These are phyloP conservation scores for Austrofundulus limnaeus DNA, from an alignment of 2,113 vertebrate species.

Conservation along the genomic window DNA sequence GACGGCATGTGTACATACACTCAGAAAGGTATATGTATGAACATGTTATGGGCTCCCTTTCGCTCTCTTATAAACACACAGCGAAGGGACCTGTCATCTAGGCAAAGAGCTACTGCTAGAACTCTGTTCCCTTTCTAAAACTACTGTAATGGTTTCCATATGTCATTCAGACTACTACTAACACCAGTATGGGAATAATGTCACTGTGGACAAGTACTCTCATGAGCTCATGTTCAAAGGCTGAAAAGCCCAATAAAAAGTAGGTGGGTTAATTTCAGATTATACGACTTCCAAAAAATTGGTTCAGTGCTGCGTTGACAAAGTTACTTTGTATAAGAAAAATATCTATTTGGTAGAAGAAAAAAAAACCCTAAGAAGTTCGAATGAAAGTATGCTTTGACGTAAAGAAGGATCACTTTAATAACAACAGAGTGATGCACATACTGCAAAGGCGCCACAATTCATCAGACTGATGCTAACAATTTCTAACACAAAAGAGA, in stretches of 20 bases:
- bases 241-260: slow-evolving; percentile 67
- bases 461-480: slow-evolving; percentile 51
- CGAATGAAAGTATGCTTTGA: slow-evolving; percentile 74
- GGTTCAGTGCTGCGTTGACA: slow-evolving; percentile 53
- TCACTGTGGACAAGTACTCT: slow-evolving; percentile 69
- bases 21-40: slow-evolving; percentile 47
- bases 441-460: slow-evolving; percentile 51
- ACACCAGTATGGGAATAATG: slow-evolving; percentile 72
- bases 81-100: slow-evolving; percentile 45
- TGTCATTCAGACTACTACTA: slow-evolving; percentile 73
- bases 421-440: slow-evolving; percentile 66
- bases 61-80: slow-evolving; percentile 40
- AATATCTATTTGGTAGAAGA: slow-evolving; percentile 30
- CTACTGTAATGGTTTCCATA: slow-evolving; percentile 77
- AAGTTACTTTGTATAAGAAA: slow-evolving; percentile 47
- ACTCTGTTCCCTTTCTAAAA: slow-evolving; percentile 71
- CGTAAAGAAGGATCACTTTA: slow-evolving; percentile 59
- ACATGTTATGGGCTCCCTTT: slow-evolving; percentile 28
- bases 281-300: slow-evolving; percentile 49
- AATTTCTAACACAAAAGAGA: slow-evolving; percentile 49
- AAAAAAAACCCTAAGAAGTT: slow-evolving; percentile 44
- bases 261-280: slow-evolving; percentile 65
- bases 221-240: slow-evolving; percentile 70
- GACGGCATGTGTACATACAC: slow-evolving; percentile 5
- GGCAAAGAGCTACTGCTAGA: slow-evolving; percentile 54